phyloP scores from a whole-genome alignment of 2,113 vertebrate genomes.

The Leuciscus idus region DNA sequence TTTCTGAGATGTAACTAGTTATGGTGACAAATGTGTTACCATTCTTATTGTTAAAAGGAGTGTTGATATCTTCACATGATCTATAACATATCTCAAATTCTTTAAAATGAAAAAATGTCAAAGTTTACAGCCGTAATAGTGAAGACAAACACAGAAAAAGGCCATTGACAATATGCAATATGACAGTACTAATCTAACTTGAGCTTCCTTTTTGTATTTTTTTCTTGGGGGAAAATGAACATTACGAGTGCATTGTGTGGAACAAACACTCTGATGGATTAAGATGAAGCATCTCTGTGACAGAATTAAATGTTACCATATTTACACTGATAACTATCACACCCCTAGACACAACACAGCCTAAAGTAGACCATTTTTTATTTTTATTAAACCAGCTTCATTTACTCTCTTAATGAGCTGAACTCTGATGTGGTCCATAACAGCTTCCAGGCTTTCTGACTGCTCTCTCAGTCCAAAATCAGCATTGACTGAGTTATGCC shows the following conservation, averaged over 20 bases:
- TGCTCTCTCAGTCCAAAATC: slow-evolving; percentile 8
- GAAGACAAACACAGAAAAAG: too few species aligned
- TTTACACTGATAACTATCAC: background rate
- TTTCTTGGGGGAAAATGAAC: too few species aligned
- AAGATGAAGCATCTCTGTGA: background rate
- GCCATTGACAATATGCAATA: too few species aligned
- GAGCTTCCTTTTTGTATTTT: too few species aligned
- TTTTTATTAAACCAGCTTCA: background rate
- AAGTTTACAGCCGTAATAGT: too few species aligned
- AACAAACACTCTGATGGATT: background rate
- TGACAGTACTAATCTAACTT: too few species aligned
- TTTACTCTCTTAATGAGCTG: background rate
- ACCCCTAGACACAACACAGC: background rate
- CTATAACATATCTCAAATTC: too few species aligned
- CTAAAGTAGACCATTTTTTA: background rate
- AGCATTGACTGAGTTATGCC: background rate
- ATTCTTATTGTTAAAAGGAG: too few species aligned
- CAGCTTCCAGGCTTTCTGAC: background rate
- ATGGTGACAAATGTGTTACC: too few species aligned
- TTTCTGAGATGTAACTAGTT: too few species aligned
- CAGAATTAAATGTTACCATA: background rate
- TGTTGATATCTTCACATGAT: too few species aligned
- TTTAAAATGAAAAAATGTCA: too few species aligned
- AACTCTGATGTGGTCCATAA: background rate
- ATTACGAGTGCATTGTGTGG: background rate